These are phyloP conservation scores for Acanthisitta chloris DNA, from an alignment of 2,113 vertebrate genomes.

Conservation along the genomic window DNA sequence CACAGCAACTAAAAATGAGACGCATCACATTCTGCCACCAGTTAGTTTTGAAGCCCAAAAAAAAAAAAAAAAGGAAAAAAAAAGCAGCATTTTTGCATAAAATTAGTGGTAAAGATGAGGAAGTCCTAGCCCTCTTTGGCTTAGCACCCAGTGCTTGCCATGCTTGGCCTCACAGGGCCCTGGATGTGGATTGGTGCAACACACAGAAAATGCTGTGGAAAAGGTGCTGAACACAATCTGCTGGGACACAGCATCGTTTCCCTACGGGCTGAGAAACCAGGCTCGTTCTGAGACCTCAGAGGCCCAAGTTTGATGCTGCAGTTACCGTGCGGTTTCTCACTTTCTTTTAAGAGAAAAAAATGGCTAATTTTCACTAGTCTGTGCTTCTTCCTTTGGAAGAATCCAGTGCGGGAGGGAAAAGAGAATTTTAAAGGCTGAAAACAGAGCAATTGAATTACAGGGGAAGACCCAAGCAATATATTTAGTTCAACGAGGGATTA, in stretches of 20 bases:
- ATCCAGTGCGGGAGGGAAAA: not conserved
- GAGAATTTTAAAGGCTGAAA: not conserved
- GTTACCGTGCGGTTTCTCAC: not conserved
- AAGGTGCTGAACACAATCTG: not conserved
- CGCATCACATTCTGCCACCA: not conserved
- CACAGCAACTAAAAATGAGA: not conserved
- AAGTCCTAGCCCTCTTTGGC: not conserved
- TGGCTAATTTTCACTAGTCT: not conserved
- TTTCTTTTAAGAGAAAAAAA: not conserved
- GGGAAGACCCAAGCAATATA: not conserved
- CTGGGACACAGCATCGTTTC: not conserved
- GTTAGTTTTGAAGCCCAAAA: not conserved
- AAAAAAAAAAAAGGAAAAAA: not conserved
- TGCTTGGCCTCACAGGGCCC: not conserved
- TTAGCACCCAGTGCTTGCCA: not conserved
- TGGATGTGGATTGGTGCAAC: fast-evolving
- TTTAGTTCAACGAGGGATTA: not conserved
- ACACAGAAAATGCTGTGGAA: not conserved
- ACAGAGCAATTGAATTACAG: not conserved
- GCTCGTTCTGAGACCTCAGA: not conserved
- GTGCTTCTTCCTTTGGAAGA: not conserved
- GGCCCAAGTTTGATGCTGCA: not conserved
- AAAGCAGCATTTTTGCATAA: not conserved
- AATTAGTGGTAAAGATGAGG: not conserved
- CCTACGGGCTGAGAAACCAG: not conserved